Conservation (phyloP, 2,888 invertebrate genomes). For the Noctua janthe region DNA sequence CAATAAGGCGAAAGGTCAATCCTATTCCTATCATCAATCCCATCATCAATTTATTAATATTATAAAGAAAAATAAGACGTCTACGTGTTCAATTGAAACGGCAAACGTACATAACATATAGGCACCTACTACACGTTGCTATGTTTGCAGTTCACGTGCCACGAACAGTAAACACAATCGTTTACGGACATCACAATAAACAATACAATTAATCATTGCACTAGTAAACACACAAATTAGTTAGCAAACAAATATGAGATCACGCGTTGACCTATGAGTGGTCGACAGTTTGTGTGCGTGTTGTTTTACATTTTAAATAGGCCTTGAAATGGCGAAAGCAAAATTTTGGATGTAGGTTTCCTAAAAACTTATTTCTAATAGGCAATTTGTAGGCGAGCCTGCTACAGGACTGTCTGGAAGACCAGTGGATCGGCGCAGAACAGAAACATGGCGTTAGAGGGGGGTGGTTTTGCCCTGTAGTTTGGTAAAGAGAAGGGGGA, state of each 20-base stretch:
- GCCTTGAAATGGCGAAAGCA: not conserved
- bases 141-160: constrained; percentile 58
- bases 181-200: constrained; percentile 63
- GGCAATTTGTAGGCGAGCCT: not conserved
- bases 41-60: constrained; percentile 25
- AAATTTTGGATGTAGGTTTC: not conserved
- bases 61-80: constrained; percentile 48
- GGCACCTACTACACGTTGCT: constrained; percentile 24
- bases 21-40: constrained; percentile 5
- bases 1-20: not conserved
- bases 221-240: constrained; percentile 63
- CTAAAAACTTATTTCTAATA: not conserved
- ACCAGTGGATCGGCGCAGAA: not conserved
- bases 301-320: constrained; percentile 13
- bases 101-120: constrained; percentile 35
- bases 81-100: constrained; percentile 44
- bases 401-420: not conserved
- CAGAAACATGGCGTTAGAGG: not conserved
- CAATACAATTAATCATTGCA: constrained; percentile 63
- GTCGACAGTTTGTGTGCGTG: constrained; percentile 10
- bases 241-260: constrained; percentile 66
- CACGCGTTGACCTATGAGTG: constrained; percentile 52
- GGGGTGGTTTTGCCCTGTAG: not conserved
- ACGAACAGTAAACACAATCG: constrained; percentile 51
- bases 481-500: not conserved